Evolutionary conservation across 2,888 invertebrate species (phyloP), one percentile per base, ranked within the genome.

Genomic region (Lepidochitona cinerea): DNA sequence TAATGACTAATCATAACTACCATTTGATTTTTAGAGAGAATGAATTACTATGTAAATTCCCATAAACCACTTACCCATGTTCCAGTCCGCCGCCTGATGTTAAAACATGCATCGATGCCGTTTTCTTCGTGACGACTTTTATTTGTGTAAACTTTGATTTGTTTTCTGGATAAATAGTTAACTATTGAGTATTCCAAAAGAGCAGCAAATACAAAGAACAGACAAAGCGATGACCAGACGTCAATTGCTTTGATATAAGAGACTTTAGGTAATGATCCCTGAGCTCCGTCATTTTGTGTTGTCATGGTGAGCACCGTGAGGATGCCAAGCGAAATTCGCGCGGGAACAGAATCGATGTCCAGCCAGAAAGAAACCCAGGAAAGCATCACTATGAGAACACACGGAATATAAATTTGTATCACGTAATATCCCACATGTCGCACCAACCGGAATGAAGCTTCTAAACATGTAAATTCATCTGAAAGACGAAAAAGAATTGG

Each of bases 331-430:
- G 80, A 79, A n/a, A 79, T 76, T 14, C 79, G 77, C 6, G 77
- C 79, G 7, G 79, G 77, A n/a, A 78, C 77, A 18, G 78, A 75
- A 29, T 77, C 79, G 66, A 71, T 75, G 68, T 80, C 81, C 32
- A 82, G 65, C 78, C 79, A 79, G 73, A 79, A 79, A 53, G 76
- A 76, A 26, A 76, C 77, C 79, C 79, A 79, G 37, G 79, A 78
- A 26, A 82, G 71, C 29, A 81, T 73, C 4, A 82, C 82, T 35
- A 82, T 79, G n/a, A 82, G 75, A 14, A 77, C 71, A 69, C 78
- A 78, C 2, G 82, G 82, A 12, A 81, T 67, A 73, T 78, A 82
- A 37, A 78, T 78, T 70, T 79, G 81, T 12, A 77, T 80, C 52
- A 79, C 68, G 71, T 77, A 80, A 72, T 79, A 80, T 18, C 78